phyloP scores from a whole-genome alignment of 2,888 invertebrate species.

The Dermolepida albohirtum region DNA sequence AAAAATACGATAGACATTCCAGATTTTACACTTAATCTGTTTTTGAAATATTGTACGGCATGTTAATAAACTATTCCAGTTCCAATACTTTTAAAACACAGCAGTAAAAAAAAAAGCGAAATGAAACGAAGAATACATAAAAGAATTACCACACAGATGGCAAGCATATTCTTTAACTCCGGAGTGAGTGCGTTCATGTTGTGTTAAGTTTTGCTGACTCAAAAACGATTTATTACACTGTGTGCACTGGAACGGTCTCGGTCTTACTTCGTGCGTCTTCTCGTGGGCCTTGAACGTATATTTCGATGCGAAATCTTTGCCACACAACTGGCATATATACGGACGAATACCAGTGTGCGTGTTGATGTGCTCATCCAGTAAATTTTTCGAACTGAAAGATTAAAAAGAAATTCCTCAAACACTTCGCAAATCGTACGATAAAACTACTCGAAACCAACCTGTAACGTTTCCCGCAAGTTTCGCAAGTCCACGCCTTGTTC shows the following conservation, averaged over 20 bases:
- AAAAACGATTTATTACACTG: slow-evolving; percentile 80
- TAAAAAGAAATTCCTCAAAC: slow-evolving; percentile 18
- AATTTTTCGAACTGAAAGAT: slow-evolving; percentile 71
- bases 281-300: slow-evolving; percentile 82
- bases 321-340: slow-evolving; percentile 74
- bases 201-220: slow-evolving; percentile 80
- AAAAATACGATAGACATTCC: too few relatives aligned
- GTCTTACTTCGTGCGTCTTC: slow-evolving; percentile 78
- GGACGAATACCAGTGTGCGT: slow-evolving; percentile 77
- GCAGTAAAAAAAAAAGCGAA: background rate
- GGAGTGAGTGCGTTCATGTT: slow-evolving; percentile 80
- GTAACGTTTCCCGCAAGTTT: slow-evolving; percentile 75
- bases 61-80: too few relatives aligned
- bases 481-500: slow-evolving; percentile 74
- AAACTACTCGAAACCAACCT: slow-evolving; percentile 59
- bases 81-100: too few relatives aligned
- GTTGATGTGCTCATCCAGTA: slow-evolving; percentile 80
- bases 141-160: slow-evolving; percentile 72
- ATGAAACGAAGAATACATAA: background rate
- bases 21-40: too few relatives aligned
- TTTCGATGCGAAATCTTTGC: slow-evolving; percentile 82
- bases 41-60: too few relatives aligned
- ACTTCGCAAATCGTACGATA: background rate
- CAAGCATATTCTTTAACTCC: slow-evolving; percentile 78
- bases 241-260: slow-evolving; percentile 76